Evolutionary conservation across 2,113 vertebrate species (phyloP).

Genomic region (Ondatra zibethicus): DNA sequence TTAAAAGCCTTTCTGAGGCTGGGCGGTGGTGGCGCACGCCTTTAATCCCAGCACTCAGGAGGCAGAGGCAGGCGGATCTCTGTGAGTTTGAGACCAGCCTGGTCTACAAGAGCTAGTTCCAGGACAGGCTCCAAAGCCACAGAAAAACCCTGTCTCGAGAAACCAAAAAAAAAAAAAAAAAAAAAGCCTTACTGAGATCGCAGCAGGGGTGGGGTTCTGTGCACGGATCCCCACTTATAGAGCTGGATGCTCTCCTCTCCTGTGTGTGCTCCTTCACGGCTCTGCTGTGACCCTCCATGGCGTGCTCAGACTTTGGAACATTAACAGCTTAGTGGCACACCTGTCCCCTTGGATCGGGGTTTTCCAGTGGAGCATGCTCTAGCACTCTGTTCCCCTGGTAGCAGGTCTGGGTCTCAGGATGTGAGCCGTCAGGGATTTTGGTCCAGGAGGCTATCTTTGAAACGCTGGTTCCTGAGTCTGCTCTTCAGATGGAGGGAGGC

Average conservation of each 20-base stretch:
- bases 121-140: too few relatives aligned
- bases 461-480: background rate
- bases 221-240: rapidly evolving
- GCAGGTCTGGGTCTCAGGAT: background rate
- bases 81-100: too few relatives aligned
- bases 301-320: background rate
- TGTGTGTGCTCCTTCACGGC: rapidly evolving
- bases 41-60: too few relatives aligned
- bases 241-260: background rate
- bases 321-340: rapidly evolving
- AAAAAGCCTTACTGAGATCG: rapidly evolving
- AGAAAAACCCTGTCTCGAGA: too few relatives aligned
- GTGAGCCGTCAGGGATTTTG: background rate
- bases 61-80: too few relatives aligned
- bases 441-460: background rate
- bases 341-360: background rate
- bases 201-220: rapidly evolving
- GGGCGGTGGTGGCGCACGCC: too few relatives aligned
- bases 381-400: background rate
- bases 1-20: background rate
- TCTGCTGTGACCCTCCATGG: rapidly evolving
- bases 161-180: too few relatives aligned
- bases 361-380: background rate
- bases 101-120: too few relatives aligned
- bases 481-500: background rate